Percentiles rank a stretch among this genome's conserved stretches.
Evolutionary conservation across 2,888 invertebrate species (phyloP).

Genomic region (Polia nebulosa): DNA sequence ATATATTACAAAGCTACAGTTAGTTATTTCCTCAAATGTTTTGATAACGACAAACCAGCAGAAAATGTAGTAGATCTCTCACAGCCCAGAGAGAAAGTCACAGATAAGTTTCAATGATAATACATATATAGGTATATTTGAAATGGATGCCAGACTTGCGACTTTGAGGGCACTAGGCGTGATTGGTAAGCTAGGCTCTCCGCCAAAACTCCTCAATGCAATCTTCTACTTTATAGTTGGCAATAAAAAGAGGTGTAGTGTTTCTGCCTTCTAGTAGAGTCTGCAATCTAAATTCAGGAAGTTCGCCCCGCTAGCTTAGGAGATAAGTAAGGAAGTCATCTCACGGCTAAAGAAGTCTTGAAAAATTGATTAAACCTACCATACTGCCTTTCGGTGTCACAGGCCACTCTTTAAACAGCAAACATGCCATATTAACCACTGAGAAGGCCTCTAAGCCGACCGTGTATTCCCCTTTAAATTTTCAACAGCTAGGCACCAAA

Average conservation of each 20-base stretch:
- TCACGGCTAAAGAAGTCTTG: background rate
- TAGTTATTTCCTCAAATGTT: background rate
- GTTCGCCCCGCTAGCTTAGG: background rate
- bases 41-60: slow-evolving; percentile 6
- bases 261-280: slow-evolving; percentile 3
- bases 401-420: slow-evolving; percentile 49
- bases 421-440: slow-evolving; percentile 75
- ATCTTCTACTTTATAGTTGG: slow-evolving; percentile 15
- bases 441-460: slow-evolving; percentile 71
- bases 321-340: slow-evolving; percentile 22
- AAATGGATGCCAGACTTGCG: slow-evolving; percentile 1
- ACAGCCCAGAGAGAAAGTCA: no score
- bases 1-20: background rate
- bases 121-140: background rate
- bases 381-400: slow-evolving; percentile 19
- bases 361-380: slow-evolving; percentile 29
- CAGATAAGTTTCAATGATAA: background rate
- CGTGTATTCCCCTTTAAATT: slow-evolving; percentile 80
- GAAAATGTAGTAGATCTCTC: background rate
- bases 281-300: slow-evolving; percentile 18
- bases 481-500: slow-evolving; percentile 77
- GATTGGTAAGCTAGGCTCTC: slow-evolving; percentile 15
- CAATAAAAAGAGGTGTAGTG: slow-evolving; percentile 1
- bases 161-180: background rate
- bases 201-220: slow-evolving; percentile 12